Evolutionary conservation across 2,888 invertebrate species (phyloP), one percentile per base, ranked within the genome.

Genomic region (Melangyna quadrimaculata): DNA sequence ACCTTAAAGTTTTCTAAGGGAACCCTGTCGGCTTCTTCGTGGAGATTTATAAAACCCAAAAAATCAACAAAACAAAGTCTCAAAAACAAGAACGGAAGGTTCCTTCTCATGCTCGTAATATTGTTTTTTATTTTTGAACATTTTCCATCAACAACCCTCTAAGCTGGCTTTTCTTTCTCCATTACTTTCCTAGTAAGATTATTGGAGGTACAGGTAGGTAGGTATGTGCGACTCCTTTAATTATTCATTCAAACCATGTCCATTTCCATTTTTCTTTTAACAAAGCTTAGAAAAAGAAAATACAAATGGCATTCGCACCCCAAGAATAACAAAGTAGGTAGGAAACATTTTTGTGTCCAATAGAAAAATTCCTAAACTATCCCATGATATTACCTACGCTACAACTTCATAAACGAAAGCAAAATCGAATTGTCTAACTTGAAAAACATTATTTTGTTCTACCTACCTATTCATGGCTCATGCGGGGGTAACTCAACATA

Each of bases 341-440:
- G n/a, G n/a, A n/a, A n/a, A n/a, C n/a, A n/a, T n/a, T n/a, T n/a
- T n/a, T n/a, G n/a, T n/a, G n/a, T n/a, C 10, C 32, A 48, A 4
- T 48, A 12, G 22, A 19, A 32, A 24, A 40, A 70, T 73, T 70
- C 78, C 78, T 74, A 74, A 69, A 83, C 78, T 78, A 65, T 72
- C 67, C 59, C 45, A 32, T 12, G 59, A 53, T 19, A 61, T 40
- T 32, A 10, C 32, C 14, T 6, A 32, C n/a, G 59, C 53, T 19
- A 61, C 51, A 55, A 10, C 32, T 7, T 6, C 12, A 43, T 29
- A 17, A 57, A n/a, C 0, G 59, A 72, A 79, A 67, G 51, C 24
- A 59, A 79, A 73, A 73, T 40, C 29, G 22, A 80, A 70, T 72
- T 65, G 53, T 45, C 69, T 65, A 67, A 69, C 74, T 57, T 55